phyloP scores from a whole-genome alignment of 2,888 invertebrate species.

The Thecophora atra region DNA sequence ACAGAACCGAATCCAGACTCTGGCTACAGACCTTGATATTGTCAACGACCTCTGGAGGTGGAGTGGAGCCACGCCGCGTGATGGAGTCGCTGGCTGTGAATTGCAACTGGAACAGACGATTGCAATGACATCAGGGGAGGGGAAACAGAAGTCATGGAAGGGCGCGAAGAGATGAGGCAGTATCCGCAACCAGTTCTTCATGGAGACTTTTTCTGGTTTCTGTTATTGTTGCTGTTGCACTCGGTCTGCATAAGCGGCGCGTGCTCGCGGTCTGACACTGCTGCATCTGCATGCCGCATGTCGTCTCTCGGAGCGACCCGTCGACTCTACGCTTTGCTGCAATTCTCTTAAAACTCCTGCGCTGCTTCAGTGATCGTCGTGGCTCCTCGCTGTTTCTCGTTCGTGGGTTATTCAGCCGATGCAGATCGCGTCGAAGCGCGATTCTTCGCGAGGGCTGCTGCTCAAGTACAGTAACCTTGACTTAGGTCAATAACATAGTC shows the following conservation, averaged over 20 bases:
- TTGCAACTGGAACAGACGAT: neutral
- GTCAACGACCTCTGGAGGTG: slow-evolving; percentile 44
- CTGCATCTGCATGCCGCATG: neutral
- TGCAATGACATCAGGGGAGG: neutral
- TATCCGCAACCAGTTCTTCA: neutral
- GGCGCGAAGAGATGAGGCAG: neutral
- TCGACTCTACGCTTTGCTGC: neutral
- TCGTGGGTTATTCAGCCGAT: neutral
- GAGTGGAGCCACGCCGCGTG: neutral
- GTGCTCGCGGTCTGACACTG: neutral
- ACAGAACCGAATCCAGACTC: neutral
- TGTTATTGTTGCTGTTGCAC: neutral
- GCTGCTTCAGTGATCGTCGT: neutral
- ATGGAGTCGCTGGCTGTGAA: neutral
- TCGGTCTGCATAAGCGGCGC: neutral
- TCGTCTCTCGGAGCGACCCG: neutral
- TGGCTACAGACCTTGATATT: slow-evolving; percentile 45
- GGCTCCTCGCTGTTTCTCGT: neutral
- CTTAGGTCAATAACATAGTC: slow-evolving; percentile 62
- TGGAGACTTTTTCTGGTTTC: neutral
- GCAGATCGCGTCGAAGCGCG: neutral
- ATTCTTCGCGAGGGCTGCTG: slow-evolving; percentile 38
- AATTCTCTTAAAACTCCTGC: neutral
- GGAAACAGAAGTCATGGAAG: neutral
- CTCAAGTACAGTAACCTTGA: slow-evolving; percentile 63